These are phyloP conservation scores for Zophobas atratus DNA, from an alignment of 1,140 invertebrate species.

Conservation along the genomic window DNA sequence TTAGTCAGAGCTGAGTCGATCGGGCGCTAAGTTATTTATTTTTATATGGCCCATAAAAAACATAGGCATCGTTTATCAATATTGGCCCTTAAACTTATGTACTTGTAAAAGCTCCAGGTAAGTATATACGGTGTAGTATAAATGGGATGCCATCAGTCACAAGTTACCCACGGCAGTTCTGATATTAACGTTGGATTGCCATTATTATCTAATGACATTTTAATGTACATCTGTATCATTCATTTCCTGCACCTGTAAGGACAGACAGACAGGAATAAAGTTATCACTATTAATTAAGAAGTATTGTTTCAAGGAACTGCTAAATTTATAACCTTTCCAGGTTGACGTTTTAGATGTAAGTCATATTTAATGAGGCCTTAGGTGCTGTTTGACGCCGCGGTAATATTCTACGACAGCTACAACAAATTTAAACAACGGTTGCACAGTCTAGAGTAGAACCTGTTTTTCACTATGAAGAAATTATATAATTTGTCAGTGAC, in stretches of 20 bases:
- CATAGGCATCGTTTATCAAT: slow-evolving; percentile 16
- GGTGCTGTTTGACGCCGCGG: neutral
- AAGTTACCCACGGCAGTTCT: slow-evolving; percentile 28
- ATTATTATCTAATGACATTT: slow-evolving; percentile 42
- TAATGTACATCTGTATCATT: slow-evolving; percentile 30
- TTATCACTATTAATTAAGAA: slow-evolving; percentile 33
- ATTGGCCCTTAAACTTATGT: neutral
- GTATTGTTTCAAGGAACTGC: slow-evolving; percentile 29
- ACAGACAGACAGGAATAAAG: slow-evolving; percentile 23
- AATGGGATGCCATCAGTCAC: slow-evolving; percentile 36
- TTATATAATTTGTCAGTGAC: neutral
- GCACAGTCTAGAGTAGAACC: neutral
- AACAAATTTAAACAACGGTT: neutral
- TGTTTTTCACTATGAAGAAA: too few species aligned
- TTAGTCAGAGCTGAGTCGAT: slow-evolving; percentile 9
- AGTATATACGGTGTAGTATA: slow-evolving; percentile 22
- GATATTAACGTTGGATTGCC: slow-evolving; percentile 37
- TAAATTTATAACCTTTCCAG: slow-evolving; percentile 19
- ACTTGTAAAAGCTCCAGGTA: neutral
- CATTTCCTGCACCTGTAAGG: slow-evolving; percentile 3
- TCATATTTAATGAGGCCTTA: slow-evolving; percentile 12
- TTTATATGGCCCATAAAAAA: slow-evolving; percentile 17
- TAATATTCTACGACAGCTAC: too few species aligned
- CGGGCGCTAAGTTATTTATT: slow-evolving; percentile 16
- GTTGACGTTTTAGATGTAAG: slow-evolving; percentile 21